Conservation (phyloP, 2,888 invertebrate species). For the Euproctis similis region DNA sequence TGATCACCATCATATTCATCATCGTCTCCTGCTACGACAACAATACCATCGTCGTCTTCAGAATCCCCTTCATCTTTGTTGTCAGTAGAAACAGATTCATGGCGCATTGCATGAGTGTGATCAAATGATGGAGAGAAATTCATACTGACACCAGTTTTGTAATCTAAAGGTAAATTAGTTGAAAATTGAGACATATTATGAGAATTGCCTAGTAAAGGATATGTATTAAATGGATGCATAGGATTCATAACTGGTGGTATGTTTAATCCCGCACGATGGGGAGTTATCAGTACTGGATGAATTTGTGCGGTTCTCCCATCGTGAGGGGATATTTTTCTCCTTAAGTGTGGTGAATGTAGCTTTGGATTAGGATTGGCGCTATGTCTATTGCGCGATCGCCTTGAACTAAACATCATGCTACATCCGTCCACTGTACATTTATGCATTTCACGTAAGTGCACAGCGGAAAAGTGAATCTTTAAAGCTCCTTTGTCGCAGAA, state of each 20-base stretch:
- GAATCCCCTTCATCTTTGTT: conserved; percentile 79
- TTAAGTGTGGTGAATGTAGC: conserved; percentile 94
- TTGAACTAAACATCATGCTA: conserved; percentile 99
- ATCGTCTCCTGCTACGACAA: conserved; percentile 86
- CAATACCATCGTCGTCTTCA: conserved; percentile 84
- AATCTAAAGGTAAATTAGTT: conserved; percentile 64
- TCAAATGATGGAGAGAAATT: conserved; percentile 47
- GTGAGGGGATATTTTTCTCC: conserved; percentile 95
- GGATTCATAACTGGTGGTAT: conserved; percentile 81
- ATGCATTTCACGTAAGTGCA: conserved; percentile 99
- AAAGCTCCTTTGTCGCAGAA: conserved; percentile 99
- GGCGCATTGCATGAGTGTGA: conserved; percentile 51
- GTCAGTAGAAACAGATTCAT: conserved; percentile 59
- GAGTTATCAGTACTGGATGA: conserved; percentile 86
- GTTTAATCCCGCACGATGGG: conserved; percentile 78
- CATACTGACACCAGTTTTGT: conserved; percentile 63
- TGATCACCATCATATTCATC: conserved; percentile 81
- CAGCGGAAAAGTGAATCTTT: conserved; percentile 99
- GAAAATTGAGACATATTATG: conserved; percentile 78
- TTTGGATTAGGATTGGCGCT: conserved; percentile 99
- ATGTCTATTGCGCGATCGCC: conserved; percentile 95
- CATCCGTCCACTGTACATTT: conserved; percentile 99
- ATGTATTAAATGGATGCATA: conserved; percentile 85
- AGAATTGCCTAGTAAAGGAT: conserved; percentile 83
- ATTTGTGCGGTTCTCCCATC: conserved; percentile 93